Conservation (phyloP, 1,140 invertebrate genomes). For the Battus philenor region DNA sequence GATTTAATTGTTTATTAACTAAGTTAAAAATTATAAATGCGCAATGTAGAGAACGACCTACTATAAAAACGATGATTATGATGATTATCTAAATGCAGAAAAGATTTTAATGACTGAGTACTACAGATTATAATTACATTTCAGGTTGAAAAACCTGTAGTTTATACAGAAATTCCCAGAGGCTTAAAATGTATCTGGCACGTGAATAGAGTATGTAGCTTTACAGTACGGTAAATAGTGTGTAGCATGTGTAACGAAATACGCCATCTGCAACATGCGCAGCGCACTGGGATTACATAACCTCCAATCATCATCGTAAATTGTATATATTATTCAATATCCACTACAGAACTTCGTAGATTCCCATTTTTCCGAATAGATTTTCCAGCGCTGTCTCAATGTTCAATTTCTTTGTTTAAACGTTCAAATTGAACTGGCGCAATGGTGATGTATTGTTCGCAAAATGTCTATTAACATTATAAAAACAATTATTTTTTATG, state of each 20-base stretch:
- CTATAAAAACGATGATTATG: too few species aligned
- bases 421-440: constrained; percentile 49
- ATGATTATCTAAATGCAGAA: too few species aligned
- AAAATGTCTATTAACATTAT: constrained; percentile 1
- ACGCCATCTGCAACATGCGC: constrained; percentile 45
- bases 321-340: constrained; percentile 49
- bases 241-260: constrained; percentile 13
- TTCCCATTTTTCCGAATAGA: constrained; percentile 38
- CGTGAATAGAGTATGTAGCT: constrained; percentile 12
- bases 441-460: constrained; percentile 16
- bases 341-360: constrained; percentile 33
- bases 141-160: too few species aligned
- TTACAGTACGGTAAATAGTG: constrained; percentile 5
- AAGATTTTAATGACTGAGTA: too few species aligned
- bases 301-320: constrained; percentile 49
- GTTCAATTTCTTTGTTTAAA: constrained; percentile 58
- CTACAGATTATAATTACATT: too few species aligned
- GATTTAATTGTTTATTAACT: too few species aligned
- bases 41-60: too few species aligned
- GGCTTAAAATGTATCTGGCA: constrained; percentile 1
- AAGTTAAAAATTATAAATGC: too few species aligned
- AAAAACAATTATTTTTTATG: neutral
- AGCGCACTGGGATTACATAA: constrained; percentile 55
- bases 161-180: too few species aligned
- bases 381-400: constrained; percentile 51